Evolutionary conservation across 1,140 invertebrate species (phyloP), one percentile per base, ranked within the genome.

Genomic region (Micrasema longulum): DNA sequence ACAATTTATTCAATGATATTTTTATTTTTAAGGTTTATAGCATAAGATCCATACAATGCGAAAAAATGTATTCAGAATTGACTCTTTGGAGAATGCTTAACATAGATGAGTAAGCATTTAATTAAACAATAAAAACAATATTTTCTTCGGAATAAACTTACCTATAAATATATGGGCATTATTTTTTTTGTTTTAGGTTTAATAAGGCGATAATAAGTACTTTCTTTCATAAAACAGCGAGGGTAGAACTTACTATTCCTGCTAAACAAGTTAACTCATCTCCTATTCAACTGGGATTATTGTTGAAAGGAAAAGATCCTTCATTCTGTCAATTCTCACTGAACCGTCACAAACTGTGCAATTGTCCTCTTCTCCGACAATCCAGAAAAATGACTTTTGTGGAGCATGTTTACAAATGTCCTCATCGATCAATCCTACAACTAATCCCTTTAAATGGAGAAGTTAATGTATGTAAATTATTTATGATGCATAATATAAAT

Each of bases 11-110:
- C 31, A 55, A 11, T 60, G 20, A 36, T 60, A n/a, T n/a, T n/a
- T n/a, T n/a, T n/a, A 23, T 52, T 50, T 80, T 80, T 10, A 70
- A 85, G 83, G 76, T 84, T n/a, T 81, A 83, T 72, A 77, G 82
- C 7, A 82, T 83, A 18, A 80, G 83, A 74, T 80, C 80, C 4
- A 78, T 81, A 9, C 79, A 80, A 76, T 80, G 81, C 67, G 80
- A 81, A 4, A 77, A 83, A 6, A 82, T 81, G 68, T 76, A 83
- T 22, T 83, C 81, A 64, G 81, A 85, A 77, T 80, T 83, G 71
- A 81, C 80, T 50, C 77, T 84, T 36, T 84, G 83, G 83, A 83
- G 82, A 71, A 81, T 83, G 62, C 69, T 78, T 7, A 85, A 85
- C 64, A 78, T 84, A 0, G 77, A 81, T 35, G 80, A 80, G 83